Conservation (phyloP, 1,140 invertebrate species). For the Phortica variegata region DNA sequence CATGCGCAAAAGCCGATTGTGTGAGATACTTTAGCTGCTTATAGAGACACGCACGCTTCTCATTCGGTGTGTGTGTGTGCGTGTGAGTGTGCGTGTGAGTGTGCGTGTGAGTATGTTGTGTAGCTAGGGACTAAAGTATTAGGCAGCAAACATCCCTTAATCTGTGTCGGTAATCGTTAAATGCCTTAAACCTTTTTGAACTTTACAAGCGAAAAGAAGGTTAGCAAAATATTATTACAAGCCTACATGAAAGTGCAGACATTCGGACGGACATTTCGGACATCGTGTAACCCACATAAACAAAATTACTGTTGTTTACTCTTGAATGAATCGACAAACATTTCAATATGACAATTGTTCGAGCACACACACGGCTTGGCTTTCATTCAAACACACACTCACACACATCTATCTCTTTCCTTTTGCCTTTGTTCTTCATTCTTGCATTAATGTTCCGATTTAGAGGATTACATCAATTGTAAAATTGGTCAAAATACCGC, state of each 20-base stretch:
- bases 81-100: constrained; percentile 10
- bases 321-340: constrained; percentile 53
- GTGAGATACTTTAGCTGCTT: no score
- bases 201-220: constrained; percentile 51
- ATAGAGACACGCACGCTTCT: no score
- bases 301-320: constrained; percentile 33
- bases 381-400: neutral
- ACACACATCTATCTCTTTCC: neutral
- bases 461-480: constrained; percentile 47
- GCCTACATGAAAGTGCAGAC: constrained; percentile 21
- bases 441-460: constrained; percentile 46
- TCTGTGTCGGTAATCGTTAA: constrained; percentile 51
- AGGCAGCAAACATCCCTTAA: constrained; percentile 46
- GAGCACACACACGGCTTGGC: constrained; percentile 22
- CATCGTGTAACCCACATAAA: constrained; percentile 30
- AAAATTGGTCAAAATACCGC: constrained; percentile 48
- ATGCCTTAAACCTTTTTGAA: constrained; percentile 50
- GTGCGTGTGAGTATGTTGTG: constrained; percentile 15
- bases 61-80: no score
- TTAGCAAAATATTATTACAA: constrained; percentile 57
- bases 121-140: neutral
- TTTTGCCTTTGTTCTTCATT: neutral
- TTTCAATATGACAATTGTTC: constrained; percentile 50
- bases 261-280: constrained; percentile 7
- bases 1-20: constrained; percentile 34